Percentiles rank a stretch among this genome's conserved stretches.
Conservation (phyloP, 2,113 vertebrate species). For the Speoplatyrhinus poulsoni region DNA sequence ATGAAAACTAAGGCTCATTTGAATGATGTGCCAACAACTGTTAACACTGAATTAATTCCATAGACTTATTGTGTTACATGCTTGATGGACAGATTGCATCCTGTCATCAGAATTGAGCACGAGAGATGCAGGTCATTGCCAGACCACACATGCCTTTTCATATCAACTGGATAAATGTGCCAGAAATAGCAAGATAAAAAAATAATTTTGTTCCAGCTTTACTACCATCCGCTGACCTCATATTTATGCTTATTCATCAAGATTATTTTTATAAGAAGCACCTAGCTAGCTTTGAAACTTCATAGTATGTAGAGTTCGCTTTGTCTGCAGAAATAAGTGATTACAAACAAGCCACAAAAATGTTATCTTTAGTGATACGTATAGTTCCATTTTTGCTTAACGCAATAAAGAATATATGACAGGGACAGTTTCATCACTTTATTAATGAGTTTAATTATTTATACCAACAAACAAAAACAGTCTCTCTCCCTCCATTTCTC, state of each 20-base stretch:
- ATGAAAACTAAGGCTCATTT: too few relatives aligned
- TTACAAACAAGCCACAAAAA: not conserved
- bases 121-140: not conserved
- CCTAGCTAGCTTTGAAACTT: not conserved
- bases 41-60: too few relatives aligned
- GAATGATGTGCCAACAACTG: too few relatives aligned
- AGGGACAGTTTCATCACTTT: slow-evolving; percentile 76
- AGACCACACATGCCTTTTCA: not conserved
- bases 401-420: slow-evolving; percentile 42
- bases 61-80: too few relatives aligned
- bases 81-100: not conserved
- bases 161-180: not conserved
- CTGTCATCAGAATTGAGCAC: not conserved
- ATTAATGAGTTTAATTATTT: slow-evolving; percentile 85
- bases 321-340: not conserved
- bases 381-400: not conserved
- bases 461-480: slow-evolving; percentile 81
- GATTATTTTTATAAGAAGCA: not conserved
- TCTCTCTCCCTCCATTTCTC: slow-evolving; percentile 74
- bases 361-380: not conserved
- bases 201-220: not conserved
- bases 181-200: too few relatives aligned
- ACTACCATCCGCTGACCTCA: not conserved
- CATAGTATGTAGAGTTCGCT: not conserved
- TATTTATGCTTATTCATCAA: not conserved